Evolutionary conservation across 2,113 vertebrate species (phyloP).

Genomic region (Zapus hudsonius): DNA sequence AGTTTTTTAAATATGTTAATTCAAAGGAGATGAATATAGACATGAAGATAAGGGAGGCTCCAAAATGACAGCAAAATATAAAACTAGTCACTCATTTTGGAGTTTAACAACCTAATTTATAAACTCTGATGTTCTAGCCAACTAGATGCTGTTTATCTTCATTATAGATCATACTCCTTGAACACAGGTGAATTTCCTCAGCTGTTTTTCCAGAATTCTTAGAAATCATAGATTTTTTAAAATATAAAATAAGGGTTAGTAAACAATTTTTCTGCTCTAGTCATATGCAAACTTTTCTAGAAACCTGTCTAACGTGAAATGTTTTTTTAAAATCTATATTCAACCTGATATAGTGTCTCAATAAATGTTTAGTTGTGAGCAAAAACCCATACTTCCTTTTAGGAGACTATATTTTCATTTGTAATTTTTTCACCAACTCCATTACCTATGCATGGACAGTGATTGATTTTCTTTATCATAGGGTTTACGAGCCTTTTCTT

Average conservation of each 20-base stretch:
- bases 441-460: background rate
- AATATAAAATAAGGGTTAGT: constrained; percentile 63
- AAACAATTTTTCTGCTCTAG: constrained; percentile 52
- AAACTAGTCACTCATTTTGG: constrained; percentile 62
- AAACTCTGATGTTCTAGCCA: constrained; percentile 72
- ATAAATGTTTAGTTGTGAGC: constrained; percentile 53
- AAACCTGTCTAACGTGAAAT: constrained; percentile 57
- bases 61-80: constrained; percentile 64
- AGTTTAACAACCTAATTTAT: constrained; percentile 77
- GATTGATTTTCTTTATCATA: constrained; percentile 21
- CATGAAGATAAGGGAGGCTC: background rate
- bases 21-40: background rate
- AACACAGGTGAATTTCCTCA: constrained; percentile 78
- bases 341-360: constrained; percentile 21
- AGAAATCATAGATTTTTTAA: constrained; percentile 30
- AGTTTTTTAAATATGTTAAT: background rate
- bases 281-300: constrained; percentile 56
- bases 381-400: constrained; percentile 14
- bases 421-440: constrained; percentile 34
- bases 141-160: constrained; percentile 75
- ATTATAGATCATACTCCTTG: constrained; percentile 75
- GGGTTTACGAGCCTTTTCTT: constrained; percentile 45
- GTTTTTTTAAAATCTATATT: constrained; percentile 59
- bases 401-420: constrained; percentile 29
- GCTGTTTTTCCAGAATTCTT: constrained; percentile 66